Evolutionary conservation across 2,888 invertebrate genomes (phyloP).

Genomic region (Timandra comae): DNA sequence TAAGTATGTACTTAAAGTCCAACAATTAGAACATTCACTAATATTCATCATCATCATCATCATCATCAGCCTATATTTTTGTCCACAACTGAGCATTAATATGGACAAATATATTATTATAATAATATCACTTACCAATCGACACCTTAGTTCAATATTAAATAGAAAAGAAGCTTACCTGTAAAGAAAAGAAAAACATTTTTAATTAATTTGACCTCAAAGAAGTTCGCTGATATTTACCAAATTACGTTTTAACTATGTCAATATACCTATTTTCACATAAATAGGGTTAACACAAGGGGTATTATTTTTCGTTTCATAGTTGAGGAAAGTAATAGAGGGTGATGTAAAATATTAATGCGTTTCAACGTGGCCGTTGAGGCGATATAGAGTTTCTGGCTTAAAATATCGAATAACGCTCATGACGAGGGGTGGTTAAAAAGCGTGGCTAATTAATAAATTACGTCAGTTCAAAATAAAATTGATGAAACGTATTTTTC

Average conservation of each 20-base stretch:
- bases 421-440: constrained; percentile 11
- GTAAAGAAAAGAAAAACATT: constrained; percentile 13
- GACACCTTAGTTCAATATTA: no score
- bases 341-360: constrained; percentile 36
- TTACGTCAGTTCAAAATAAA: no score
- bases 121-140: no score
- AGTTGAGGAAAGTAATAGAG: constrained; percentile 31
- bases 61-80: no score
- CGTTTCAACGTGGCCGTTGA: constrained; percentile 17
- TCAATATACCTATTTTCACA: constrained; percentile 21
- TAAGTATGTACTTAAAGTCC: no score
- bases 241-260: constrained; percentile 14
- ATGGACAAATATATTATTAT: no score
- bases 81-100: no score
- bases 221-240: constrained; percentile 3
- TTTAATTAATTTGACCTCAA: constrained; percentile 3
- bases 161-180: no score
- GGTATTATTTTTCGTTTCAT: constrained; percentile 34
- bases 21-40: no score
- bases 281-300: constrained; percentile 23
- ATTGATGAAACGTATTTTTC: no score
- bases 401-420: constrained; percentile 25
- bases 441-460: constrained; percentile 9
- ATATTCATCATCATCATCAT: no score
- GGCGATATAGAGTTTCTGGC: constrained; percentile 20